Conservation (phyloP, 30 jellyfish, hydroid and myxozoan species). For the Cassiopea andromeda region DNA sequence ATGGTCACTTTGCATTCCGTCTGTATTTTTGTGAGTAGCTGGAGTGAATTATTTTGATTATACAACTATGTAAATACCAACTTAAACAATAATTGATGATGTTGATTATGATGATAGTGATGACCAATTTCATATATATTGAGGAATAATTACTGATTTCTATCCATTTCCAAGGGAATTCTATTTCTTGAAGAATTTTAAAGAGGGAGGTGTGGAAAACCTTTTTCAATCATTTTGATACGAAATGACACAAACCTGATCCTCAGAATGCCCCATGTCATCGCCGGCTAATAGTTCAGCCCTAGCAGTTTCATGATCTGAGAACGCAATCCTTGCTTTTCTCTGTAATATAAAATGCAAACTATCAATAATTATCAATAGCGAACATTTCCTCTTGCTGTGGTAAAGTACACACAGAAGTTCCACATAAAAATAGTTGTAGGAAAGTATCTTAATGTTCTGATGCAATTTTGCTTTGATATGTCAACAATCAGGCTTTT, state of each 20-base stretch:
- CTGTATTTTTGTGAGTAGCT: neutral
- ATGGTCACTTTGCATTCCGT: neutral
- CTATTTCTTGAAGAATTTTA: too few relatives aligned
- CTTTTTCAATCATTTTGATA: neutral
- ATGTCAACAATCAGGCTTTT: too few relatives aligned
- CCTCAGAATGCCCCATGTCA: constrained; percentile 94
- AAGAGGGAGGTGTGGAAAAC: neutral
- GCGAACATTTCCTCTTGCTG: too few relatives aligned
- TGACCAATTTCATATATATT: too few relatives aligned
- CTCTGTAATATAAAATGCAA: constrained; percentile 52
- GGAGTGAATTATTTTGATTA: neutral
- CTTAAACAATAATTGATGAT: neutral
- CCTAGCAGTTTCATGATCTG: constrained; percentile 89
- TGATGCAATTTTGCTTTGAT: too few relatives aligned
- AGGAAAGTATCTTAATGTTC: too few relatives aligned
- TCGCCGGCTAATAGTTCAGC: constrained; percentile 94
- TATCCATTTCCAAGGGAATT: too few relatives aligned
- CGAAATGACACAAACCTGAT: constrained; percentile 64
- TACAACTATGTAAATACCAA: neutral
- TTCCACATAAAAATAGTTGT: too few relatives aligned
- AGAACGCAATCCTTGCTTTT: constrained; percentile 85
- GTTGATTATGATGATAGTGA: too few relatives aligned
- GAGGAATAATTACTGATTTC: too few relatives aligned
- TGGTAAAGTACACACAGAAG: too few relatives aligned
- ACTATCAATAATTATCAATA: neutral